Evolutionary conservation across 1,140 invertebrate species (phyloP).

Genomic region (Dufourea novaeangliae): DNA sequence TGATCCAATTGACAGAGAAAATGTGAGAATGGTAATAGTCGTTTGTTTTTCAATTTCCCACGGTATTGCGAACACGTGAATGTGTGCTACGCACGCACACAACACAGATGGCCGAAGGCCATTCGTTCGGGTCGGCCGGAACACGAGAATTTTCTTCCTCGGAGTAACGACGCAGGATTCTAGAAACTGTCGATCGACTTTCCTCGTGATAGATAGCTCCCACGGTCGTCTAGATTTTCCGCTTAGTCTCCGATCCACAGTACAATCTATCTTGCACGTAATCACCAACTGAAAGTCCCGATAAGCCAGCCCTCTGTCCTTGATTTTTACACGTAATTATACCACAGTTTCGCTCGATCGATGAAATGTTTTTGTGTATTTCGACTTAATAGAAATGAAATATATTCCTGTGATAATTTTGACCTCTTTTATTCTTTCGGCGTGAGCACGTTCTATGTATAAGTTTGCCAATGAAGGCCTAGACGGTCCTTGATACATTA

Average conservation of each 20-base stretch:
- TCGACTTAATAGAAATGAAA: no score
- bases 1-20: slow-evolving; percentile 45
- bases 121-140: slow-evolving; percentile 18
- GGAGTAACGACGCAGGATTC: slow-evolving; percentile 29
- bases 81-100: neutral
- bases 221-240: slow-evolving; percentile 48
- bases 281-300: slow-evolving; percentile 25
- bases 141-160: slow-evolving; percentile 24
- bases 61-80: neutral
- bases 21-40: slow-evolving; percentile 31
- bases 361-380: neutral
- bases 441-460: no score
- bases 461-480: no score
- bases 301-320: slow-evolving; percentile 6
- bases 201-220: slow-evolving; percentile 51
- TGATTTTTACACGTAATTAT: neutral
- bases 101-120: neutral
- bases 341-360: no score
- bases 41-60: slow-evolving; percentile 60
- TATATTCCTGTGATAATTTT: neutral
- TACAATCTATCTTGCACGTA: slow-evolving; percentile 23
- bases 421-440: no score
- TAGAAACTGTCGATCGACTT: slow-evolving; percentile 34
- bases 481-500: no score
- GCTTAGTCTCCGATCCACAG: slow-evolving; percentile 12